Base-by-base conservation (phyloP, 2,888 invertebrate species). In the Sinelater perroti region DNA sequence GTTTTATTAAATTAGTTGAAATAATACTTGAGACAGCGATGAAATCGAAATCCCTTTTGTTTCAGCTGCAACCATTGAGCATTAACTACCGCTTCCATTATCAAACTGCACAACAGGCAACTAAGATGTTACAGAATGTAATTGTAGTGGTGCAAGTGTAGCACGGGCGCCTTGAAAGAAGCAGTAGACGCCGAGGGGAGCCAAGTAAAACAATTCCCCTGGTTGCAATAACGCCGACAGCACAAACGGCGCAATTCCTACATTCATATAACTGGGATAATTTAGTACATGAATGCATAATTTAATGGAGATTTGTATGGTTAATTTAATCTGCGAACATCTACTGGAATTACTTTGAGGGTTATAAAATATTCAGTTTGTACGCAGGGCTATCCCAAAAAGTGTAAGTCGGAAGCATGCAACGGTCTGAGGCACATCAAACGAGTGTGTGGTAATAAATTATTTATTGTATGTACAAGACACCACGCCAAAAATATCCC, bases 281-380 rank as follows among this genome's bases (percentile, higher is more conserved):
- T 68, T 68, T 64, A 59, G 67, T 65, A 63, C 63, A 63, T 66
- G 68, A 68, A 68, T 70, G 64, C 64, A 67, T 70, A 68, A 70
- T 68, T 69, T 66, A 70, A 70, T 69, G 67, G 67, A 64, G 66
- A 68, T 65, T 67, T 68, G 67, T 65, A 64, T 64, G 67, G 66
- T 55, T 68, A 67, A 68, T 67, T 70, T 67, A 66, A 68, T 68
- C 66, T 66, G 60, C 64, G 60, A 49, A 54, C 58, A 56, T 53
- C 57, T 50, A 51, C 50, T 53, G 59, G 57, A 63, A 56, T 54
- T 60, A 36, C 40, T 40, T 40, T 40, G 14, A 40, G 24, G 40
- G 40, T 40, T 40, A 38, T 40, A 40, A 40, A 40, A 40, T 40
- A 40, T 40, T 24, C 40, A 40, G 40, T 20, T 38, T 40, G 40